A percentile compares a stretch with the other conserved stretches of the same genome.
Conservation (phyloP, 2,888 invertebrate species). For the Imbricaverruca yamaguchii region DNA sequence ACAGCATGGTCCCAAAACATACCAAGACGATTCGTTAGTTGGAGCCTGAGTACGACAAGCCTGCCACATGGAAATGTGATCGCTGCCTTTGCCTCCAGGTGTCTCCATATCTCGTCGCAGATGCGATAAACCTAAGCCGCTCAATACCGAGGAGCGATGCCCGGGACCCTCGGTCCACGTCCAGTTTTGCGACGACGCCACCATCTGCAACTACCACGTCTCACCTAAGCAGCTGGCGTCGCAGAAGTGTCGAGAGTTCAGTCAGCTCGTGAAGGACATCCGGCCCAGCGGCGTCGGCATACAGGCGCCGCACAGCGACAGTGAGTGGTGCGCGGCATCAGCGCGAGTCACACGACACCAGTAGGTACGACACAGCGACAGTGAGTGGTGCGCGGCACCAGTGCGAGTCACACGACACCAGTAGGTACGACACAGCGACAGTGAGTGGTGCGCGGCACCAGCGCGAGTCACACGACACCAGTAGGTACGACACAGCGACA, state of each 20-base stretch:
- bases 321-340: background rate
- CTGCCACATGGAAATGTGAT: too few relatives aligned
- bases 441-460: too few relatives aligned
- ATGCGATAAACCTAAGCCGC: slow-evolving; percentile 25
- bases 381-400: background rate
- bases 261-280: slow-evolving; percentile 23
- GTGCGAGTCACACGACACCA: background rate
- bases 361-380: background rate
- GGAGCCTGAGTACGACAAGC: too few relatives aligned
- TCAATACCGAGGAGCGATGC: slow-evolving; percentile 24
- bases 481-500: background rate
- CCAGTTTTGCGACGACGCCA: slow-evolving; percentile 21
- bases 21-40: too few relatives aligned
- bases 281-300: slow-evolving; percentile 19
- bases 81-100: background rate
- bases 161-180: background rate
- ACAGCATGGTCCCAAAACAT: too few relatives aligned
- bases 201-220: slow-evolving; percentile 4
- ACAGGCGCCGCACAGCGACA: slow-evolving; percentile 22
- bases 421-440: background rate
- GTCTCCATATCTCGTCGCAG: slow-evolving; percentile 1
- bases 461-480: background rate
- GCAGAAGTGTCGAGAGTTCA: slow-evolving; percentile 24
- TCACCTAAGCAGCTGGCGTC: slow-evolving; percentile 10
- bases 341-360: background rate